Conservation (phyloP, 1,140 invertebrate species). For the Plectus sambesii region DNA sequence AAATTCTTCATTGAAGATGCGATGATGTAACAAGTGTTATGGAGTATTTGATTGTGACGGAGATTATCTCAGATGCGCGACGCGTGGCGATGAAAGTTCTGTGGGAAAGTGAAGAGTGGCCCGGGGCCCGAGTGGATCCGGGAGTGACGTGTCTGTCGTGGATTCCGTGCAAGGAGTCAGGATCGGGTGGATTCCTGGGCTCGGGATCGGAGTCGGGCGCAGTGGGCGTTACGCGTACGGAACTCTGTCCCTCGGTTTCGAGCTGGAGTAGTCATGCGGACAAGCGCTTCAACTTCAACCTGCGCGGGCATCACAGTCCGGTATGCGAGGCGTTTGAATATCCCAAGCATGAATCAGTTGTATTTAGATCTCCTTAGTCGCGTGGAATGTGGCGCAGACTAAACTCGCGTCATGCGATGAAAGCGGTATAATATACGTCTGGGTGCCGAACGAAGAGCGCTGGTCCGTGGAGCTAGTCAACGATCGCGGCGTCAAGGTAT, state of each 20-base stretch:
- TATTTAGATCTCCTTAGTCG: conserved; percentile 75
- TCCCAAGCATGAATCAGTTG: conserved; percentile 11
- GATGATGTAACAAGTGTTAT: too few relatives aligned
- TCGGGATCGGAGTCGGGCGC: conserved; percentile 31
- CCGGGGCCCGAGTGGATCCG: conserved; percentile 35
- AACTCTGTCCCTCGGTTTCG: conserved; percentile 17
- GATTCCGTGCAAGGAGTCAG: conserved; percentile 18
- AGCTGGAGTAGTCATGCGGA: not conserved
- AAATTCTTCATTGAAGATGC: too few relatives aligned
- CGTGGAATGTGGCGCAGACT: conserved; percentile 98
- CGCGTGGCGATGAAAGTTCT: conserved; percentile 41
- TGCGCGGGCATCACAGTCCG: conserved; percentile 86
- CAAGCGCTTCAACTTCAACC: conserved; percentile 91
- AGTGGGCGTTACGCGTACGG: conserved; percentile 35
- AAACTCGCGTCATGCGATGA: conserved; percentile 94
- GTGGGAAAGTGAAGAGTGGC: conserved; percentile 35
- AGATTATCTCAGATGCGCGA: too few relatives aligned
- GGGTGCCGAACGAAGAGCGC: conserved; percentile 95
- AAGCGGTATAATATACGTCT: conserved; percentile 94
- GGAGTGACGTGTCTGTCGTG: conserved; percentile 31
- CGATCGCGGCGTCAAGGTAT: conserved; percentile 82
- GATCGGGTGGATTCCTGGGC: conserved; percentile 18
- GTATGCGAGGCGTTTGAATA: conserved; percentile 55
- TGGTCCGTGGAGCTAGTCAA: conserved; percentile 99
- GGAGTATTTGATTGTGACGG: too few relatives aligned